Percentiles rank a stretch among this genome's conserved stretches.
phyloP scores from a whole-genome alignment of 2,113 vertebrate species.

The Oncorhynchus tshawytscha region DNA sequence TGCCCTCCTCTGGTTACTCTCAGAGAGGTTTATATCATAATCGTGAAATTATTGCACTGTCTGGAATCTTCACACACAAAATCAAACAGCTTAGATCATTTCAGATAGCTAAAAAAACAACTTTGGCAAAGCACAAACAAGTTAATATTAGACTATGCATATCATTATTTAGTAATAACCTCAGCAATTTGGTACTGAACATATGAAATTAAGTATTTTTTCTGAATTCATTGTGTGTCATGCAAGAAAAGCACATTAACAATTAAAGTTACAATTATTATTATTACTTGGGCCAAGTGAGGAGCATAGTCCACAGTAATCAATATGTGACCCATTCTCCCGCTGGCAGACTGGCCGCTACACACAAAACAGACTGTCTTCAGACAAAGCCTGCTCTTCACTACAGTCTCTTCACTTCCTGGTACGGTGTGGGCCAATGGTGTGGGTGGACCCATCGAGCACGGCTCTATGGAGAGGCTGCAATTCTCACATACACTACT shows the following conservation, averaged over 20 bases:
- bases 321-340: constrained; percentile 45
- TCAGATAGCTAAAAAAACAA: too few relatives aligned
- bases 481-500: constrained; percentile 22
- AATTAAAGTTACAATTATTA: too few relatives aligned
- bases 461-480: neutral
- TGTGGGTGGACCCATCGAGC: constrained; percentile 45
- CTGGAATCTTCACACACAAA: neutral
- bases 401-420: constrained; percentile 63
- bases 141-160: too few relatives aligned
- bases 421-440: constrained; percentile 64
- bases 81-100: neutral
- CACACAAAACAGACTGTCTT: constrained; percentile 42
- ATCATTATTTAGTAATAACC: too few relatives aligned
- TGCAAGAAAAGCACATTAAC: too few relatives aligned
- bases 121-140: too few relatives aligned
- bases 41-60: too few relatives aligned
- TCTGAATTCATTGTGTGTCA: too few relatives aligned
- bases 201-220: too few relatives aligned
- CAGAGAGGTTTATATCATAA: neutral
- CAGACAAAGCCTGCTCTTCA: constrained; percentile 69
- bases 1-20: constrained; percentile 62
- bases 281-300: too few relatives aligned
- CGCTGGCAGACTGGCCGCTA: constrained; percentile 16
- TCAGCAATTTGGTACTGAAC: too few relatives aligned
- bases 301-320: constrained; percentile 29